A percentile compares a stretch with the other conserved stretches of the same genome.
Evolutionary conservation across 2,888 invertebrate genomes (phyloP).

Genomic region (Polyommatus iphigenia): DNA sequence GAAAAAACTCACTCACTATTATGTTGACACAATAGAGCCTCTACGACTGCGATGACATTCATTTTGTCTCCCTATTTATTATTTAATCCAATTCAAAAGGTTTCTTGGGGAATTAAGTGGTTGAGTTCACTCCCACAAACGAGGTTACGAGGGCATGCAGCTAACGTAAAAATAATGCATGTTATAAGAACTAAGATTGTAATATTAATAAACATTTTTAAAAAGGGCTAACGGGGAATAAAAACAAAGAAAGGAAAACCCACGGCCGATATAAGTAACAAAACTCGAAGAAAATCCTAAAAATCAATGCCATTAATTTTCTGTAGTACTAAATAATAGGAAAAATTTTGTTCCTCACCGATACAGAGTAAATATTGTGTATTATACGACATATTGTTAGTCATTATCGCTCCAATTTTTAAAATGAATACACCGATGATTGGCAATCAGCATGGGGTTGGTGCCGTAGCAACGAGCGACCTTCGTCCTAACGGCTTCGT

Average conservation of each 20-base stretch:
- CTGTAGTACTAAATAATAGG: background rate
- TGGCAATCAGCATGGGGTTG: constrained; percentile 50
- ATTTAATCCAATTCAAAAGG: constrained; percentile 47
- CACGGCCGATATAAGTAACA: background rate
- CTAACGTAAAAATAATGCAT: background rate
- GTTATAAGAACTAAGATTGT: background rate
- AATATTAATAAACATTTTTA: background rate
- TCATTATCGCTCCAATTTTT: constrained; percentile 40
- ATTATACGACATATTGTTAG: constrained; percentile 23
- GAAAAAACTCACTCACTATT: constrained; percentile 72
- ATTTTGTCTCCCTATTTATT: constrained; percentile 57
- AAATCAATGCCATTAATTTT: background rate
- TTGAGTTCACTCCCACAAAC: constrained; percentile 18
- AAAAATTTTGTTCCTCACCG: background rate
- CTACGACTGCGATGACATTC: constrained; percentile 49
- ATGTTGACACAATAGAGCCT: constrained; percentile 67
- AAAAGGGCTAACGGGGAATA: no score
- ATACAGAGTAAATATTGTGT: background rate
- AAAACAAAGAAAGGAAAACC: background rate
- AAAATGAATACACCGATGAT: constrained; percentile 54
- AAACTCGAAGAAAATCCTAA: background rate
- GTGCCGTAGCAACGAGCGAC: constrained; percentile 56
- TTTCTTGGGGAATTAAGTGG: constrained; percentile 47
- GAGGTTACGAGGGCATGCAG: background rate
- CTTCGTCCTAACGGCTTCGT: constrained; percentile 60